Percentiles rank a stretch among this genome's conserved stretches.
phyloP scores from a whole-genome alignment of 35 echinoderm and acorn worm genomes.

The Apostichopus parvimensis region DNA sequence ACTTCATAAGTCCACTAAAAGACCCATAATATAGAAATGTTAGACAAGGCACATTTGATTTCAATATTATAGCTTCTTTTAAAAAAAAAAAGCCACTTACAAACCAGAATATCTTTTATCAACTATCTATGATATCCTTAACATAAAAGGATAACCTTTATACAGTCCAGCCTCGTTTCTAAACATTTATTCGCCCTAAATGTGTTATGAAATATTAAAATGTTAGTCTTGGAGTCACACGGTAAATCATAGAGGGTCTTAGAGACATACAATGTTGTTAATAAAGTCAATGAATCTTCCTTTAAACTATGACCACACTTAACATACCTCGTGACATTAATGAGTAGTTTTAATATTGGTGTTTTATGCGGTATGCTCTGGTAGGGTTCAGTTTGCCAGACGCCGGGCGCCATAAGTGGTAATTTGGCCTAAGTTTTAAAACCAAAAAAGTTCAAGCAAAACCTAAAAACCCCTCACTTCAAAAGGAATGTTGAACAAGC shows the following conservation, averaged over 20 bases:
- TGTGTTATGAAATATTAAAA: not conserved
- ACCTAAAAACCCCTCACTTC: not conserved
- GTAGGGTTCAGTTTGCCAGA: constrained; percentile 5
- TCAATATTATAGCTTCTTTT: too few relatives aligned
- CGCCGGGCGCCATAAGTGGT: not conserved
- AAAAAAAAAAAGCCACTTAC: too few relatives aligned
- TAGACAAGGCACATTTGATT: too few relatives aligned
- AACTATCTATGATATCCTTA: too few relatives aligned
- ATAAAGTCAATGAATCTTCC: not conserved
- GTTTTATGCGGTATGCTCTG: not conserved
- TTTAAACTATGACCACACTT: not conserved
- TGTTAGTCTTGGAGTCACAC: constrained; percentile 1
- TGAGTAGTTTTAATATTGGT: not conserved
- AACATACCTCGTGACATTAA: not conserved
- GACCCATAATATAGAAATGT: too few relatives aligned
- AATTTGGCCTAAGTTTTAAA: not conserved
- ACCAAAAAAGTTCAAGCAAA: too few relatives aligned
- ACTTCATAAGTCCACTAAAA: too few relatives aligned
- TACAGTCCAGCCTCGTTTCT: not conserved
- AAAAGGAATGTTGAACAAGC: constrained; percentile 6
- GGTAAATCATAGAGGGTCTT: not conserved
- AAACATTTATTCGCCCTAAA: not conserved
- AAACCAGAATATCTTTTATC: too few relatives aligned
- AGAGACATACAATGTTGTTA: not conserved
- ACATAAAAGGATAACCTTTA: not conserved